Percentiles rank a stretch among this genome's conserved stretches.
Evolutionary conservation across 1,140 invertebrate genomes (phyloP).

Genomic region (Maniola jurtina): DNA sequence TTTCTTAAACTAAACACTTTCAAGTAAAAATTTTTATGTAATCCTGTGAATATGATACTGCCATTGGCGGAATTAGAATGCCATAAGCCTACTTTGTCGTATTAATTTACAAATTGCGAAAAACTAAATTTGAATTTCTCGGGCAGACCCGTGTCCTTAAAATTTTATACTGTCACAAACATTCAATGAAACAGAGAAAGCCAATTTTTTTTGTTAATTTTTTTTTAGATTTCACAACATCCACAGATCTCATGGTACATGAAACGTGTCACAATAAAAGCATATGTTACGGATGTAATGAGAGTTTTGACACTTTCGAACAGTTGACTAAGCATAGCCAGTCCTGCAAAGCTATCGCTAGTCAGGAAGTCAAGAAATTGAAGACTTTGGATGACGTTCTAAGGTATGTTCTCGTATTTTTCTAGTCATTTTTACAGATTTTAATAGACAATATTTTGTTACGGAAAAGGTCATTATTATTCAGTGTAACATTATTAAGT

Average conservation of each 20-base stretch:
- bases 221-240: conserved; percentile 52
- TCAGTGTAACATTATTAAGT: too few relatives aligned
- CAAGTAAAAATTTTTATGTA: too few relatives aligned
- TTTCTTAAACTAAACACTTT: too few relatives aligned
- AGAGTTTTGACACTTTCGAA: conserved; percentile 54
- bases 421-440: background rate
- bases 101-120: too few relatives aligned
- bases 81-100: too few relatives aligned
- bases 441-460: too few relatives aligned
- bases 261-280: conserved; percentile 65
- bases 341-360: conserved; percentile 40
- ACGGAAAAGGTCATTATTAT: too few relatives aligned
- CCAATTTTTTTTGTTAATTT: conserved; percentile 1
- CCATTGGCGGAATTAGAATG: too few relatives aligned
- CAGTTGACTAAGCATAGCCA: conserved; percentile 45
- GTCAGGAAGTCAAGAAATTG: conserved; percentile 30
- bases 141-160: too few relatives aligned
- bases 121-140: too few relatives aligned
- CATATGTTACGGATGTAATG: conserved; percentile 55
- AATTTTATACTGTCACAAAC: too few relatives aligned
- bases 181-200: background rate
- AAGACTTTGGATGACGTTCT: conserved; percentile 57
- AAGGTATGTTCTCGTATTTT: conserved; percentile 38
- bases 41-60: too few relatives aligned
- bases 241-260: conserved; percentile 67